Conservation (phyloP, 2,888 invertebrate genomes). For the Heliconius ethilla region DNA sequence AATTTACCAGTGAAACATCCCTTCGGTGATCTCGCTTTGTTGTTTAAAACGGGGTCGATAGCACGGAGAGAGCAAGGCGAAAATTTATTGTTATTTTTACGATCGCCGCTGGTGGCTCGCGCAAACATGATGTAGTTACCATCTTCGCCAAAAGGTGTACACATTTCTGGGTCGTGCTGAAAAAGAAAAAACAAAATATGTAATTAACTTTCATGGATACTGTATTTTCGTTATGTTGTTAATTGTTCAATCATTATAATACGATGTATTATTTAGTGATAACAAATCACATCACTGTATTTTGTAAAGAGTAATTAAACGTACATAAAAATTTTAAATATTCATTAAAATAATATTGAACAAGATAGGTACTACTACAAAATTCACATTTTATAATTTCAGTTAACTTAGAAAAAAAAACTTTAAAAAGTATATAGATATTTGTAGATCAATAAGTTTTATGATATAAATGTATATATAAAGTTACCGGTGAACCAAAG, state of each 20-base stretch:
- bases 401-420: not conserved
- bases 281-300: too few species aligned
- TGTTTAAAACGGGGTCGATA: constrained; percentile 95
- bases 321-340: not conserved
- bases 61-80: constrained; percentile 96
- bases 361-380: not conserved
- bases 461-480: not conserved
- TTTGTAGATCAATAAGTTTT: not conserved
- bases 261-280: not conserved
- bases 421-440: not conserved
- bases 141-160: constrained; percentile 96
- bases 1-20: constrained; percentile 94
- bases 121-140: constrained; percentile 99
- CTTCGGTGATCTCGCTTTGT: constrained; percentile 93
- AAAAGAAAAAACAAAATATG: not conserved
- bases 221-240: too few species aligned
- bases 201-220: not conserved
- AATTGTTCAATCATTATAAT: not conserved
- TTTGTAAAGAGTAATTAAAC: too few species aligned
- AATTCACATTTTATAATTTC: not conserved
- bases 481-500: constrained; percentile 95
- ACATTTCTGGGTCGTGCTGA: constrained; percentile 97
- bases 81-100: constrained; percentile 98
- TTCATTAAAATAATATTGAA: not conserved
- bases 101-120: constrained; percentile 98